A percentile compares a stretch with the other conserved stretches of the same genome.
Evolutionary conservation across 2,888 invertebrate genomes (phyloP).

Genomic region (Pterostichus niger): DNA sequence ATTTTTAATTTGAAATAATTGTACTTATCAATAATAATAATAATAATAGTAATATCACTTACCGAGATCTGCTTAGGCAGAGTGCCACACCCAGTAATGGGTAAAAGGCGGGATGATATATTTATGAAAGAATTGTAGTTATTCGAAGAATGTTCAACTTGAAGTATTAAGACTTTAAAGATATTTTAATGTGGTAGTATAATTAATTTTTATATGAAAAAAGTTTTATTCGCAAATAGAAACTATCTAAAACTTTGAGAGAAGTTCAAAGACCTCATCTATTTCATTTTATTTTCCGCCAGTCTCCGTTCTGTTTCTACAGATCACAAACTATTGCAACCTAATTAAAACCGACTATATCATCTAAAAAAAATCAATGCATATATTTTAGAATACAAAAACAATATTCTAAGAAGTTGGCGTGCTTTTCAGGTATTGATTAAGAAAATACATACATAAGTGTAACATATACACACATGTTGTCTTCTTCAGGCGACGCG

Average conservation of each 20-base stretch:
- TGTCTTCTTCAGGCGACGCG: constrained; percentile 68
- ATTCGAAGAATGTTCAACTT: no score
- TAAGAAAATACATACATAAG: constrained; percentile 70
- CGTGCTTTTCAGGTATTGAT: constrained; percentile 68
- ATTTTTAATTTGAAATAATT: no score
- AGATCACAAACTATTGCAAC: constrained; percentile 2
- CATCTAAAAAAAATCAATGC: background rate
- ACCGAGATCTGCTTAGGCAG: no score
- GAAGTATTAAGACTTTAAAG: no score
- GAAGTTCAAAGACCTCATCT: constrained; percentile 6
- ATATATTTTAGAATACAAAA: background rate
- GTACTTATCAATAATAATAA: no score
- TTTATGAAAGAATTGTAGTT: no score
- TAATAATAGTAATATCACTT: no score
- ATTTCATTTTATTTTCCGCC: background rate
- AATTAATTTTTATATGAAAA: background rate
- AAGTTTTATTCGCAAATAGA: no score
- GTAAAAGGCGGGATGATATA: no score
- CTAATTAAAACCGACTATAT: background rate
- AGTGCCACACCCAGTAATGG: no score
- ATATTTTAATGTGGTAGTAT: no score
- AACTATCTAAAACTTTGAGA: background rate
- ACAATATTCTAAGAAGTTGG: constrained; percentile 24
- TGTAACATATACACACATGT: constrained; percentile 69
- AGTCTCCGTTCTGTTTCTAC: background rate